Percentiles rank a stretch among this genome's conserved stretches.
Conservation (phyloP, 2,888 invertebrate species). For the Invenusta paracnida region DNA sequence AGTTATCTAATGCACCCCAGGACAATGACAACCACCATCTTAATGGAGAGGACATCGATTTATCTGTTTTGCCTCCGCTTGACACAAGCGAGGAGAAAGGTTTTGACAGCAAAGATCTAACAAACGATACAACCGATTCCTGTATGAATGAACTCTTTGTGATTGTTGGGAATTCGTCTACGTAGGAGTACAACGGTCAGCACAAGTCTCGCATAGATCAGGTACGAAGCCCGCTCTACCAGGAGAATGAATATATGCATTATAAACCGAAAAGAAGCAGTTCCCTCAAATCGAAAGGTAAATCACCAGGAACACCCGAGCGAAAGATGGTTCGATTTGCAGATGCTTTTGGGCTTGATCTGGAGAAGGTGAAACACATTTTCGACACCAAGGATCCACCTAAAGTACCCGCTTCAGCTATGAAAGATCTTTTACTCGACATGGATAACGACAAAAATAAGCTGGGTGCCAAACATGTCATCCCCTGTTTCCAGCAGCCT, state of each 20-base stretch:
- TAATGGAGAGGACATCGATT: neutral
- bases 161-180: too few species aligned
- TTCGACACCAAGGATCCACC: conserved; percentile 56
- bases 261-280: conserved; percentile 40
- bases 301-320: conserved; percentile 32
- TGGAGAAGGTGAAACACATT: conserved; percentile 71
- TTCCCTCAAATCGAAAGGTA: conserved; percentile 32
- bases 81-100: neutral
- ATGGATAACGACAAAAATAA: conserved; percentile 35
- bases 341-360: conserved; percentile 83
- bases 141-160: neutral
- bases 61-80: neutral
- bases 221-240: neutral
- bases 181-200: neutral
- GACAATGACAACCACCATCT: too few species aligned
- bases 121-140: neutral
- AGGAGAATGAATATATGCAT: neutral
- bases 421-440: conserved; percentile 49
- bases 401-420: conserved; percentile 56
- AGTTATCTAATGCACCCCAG: too few species aligned
- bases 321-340: conserved; percentile 85
- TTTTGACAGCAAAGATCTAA: neutral
- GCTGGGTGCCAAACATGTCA: conserved; percentile 39
- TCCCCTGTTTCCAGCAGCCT: conserved; percentile 77
- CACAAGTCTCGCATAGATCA: neutral